These are phyloP conservation scores for Amiota communis DNA, from an alignment of 2,888 invertebrate species.

Conservation along the genomic window DNA sequence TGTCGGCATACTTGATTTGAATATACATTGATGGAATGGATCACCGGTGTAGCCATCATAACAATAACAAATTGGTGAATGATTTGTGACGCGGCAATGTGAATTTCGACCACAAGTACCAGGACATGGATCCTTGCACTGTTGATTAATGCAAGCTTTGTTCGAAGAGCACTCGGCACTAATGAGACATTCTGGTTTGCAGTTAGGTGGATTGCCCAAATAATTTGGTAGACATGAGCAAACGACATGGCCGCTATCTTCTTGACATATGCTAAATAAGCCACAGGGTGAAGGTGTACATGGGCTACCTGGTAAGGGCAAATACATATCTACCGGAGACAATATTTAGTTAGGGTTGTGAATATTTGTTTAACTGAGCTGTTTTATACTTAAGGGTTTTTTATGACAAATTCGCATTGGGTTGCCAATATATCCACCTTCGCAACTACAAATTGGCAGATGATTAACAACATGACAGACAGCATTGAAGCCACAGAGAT, in stretches of 20 bases:
- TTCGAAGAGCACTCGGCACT: slow-evolving; percentile 83
- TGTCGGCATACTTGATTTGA: slow-evolving; percentile 70
- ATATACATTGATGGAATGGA: slow-evolving; percentile 82
- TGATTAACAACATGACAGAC: slow-evolving; percentile 88
- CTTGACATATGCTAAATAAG: slow-evolving; percentile 75
- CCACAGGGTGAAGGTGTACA: slow-evolving; percentile 75
- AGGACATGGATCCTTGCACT: slow-evolving; percentile 83
- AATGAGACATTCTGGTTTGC: slow-evolving; percentile 84
- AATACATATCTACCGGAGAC: slow-evolving; percentile 60
- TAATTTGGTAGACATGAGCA: slow-evolving; percentile 83
- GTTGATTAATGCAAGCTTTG: slow-evolving; percentile 83
- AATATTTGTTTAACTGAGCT: background rate
- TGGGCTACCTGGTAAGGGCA: slow-evolving; percentile 71
- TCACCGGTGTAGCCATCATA: slow-evolving; percentile 80
- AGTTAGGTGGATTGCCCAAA: slow-evolving; percentile 82
- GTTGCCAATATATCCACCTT: slow-evolving; percentile 84
- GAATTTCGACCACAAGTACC: slow-evolving; percentile 85
- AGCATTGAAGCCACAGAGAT: slow-evolving; percentile 88
- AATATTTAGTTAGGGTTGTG: background rate
- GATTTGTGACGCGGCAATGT: slow-evolving; percentile 82
- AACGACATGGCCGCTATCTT: slow-evolving; percentile 78
- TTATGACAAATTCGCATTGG: slow-evolving; percentile 83
- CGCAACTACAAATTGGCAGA: slow-evolving; percentile 84
- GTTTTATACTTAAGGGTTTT: slow-evolving; percentile 71
- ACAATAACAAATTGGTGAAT: slow-evolving; percentile 85